These are phyloP conservation scores for Chaetophractus vellerosus DNA, from an alignment of 2,797 vertebrate genomes.

Conservation along the genomic window DNA sequence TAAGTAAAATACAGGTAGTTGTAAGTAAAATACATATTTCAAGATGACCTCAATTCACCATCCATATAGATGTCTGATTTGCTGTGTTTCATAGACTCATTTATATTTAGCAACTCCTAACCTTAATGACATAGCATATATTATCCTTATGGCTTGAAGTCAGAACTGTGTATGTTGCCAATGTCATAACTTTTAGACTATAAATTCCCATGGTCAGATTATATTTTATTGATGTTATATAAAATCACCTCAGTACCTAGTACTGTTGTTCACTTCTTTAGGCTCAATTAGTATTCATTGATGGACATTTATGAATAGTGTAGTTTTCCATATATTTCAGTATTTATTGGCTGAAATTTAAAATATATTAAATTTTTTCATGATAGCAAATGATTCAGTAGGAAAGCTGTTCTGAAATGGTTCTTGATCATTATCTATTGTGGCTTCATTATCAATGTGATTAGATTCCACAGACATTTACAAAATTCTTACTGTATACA, in stretches of 20 bases:
- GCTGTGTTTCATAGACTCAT: constrained; percentile 55
- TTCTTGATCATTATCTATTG: background rate
- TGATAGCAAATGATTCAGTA: background rate
- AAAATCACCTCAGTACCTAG: constrained; percentile 3
- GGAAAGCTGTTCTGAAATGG: constrained; percentile 26
- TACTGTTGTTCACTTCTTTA: background rate
- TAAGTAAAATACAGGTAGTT: constrained; percentile 21
- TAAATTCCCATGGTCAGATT: constrained; percentile 1
- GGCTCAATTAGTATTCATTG: constrained; percentile 13
- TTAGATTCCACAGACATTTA: background rate
- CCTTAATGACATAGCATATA: background rate
- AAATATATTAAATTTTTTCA: constrained; percentile 51
- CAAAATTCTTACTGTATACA: background rate
- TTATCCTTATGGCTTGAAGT: constrained; percentile 33
- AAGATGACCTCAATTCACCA: background rate
- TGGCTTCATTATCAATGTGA: background rate
- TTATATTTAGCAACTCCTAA: constrained; percentile 39
- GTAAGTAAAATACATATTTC: constrained; percentile 45
- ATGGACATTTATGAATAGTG: background rate
- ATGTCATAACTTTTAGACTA: constrained; percentile 40
- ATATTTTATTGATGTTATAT: constrained; percentile 58
- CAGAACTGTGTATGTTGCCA: background rate
- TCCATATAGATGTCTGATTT: constrained; percentile 3
- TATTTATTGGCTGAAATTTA: constrained; percentile 49
- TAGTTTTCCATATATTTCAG: constrained; percentile 44